Evolutionary conservation across 2,113 vertebrate genomes (phyloP).

Genomic region (Etia nguti): DNA sequence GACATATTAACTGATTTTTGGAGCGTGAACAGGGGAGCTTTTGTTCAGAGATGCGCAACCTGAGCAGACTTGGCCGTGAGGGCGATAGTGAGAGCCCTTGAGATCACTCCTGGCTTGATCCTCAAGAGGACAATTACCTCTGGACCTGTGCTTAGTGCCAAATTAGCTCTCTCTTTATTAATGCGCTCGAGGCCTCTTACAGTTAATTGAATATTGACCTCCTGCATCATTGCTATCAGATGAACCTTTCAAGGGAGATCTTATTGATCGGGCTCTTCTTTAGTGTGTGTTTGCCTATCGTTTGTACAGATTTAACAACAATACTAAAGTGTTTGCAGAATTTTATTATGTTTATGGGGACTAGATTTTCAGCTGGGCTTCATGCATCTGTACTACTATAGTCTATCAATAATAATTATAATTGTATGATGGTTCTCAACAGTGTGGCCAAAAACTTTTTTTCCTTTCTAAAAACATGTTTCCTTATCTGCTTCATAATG

Average conservation of each 20-base stretch:
- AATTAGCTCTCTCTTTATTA: slow-evolving; percentile 37
- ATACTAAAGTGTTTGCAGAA: neutral
- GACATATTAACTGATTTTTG: neutral
- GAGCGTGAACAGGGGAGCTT: neutral
- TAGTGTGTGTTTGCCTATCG: neutral
- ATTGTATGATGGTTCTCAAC: neutral
- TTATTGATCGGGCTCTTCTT: neutral
- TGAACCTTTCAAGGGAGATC: neutral
- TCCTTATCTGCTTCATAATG: neutral
- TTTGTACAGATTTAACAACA: neutral
- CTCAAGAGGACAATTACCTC: slow-evolving; percentile 25
- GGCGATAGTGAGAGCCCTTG: neutral
- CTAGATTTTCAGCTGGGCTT: neutral
- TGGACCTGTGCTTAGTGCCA: slow-evolving; percentile 18
- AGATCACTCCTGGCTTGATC: neutral
- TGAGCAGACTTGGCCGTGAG: neutral
- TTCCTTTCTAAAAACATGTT: neutral
- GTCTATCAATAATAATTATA: neutral
- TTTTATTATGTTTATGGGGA: neutral
- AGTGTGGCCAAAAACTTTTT: neutral
- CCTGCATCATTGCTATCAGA: slow-evolving; percentile 21
- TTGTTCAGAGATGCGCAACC: neutral
- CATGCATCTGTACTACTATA: neutral
- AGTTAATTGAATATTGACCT: slow-evolving; percentile 66
- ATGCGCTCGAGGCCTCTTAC: slow-evolving; percentile 35